phyloP scores from a whole-genome alignment of 1,140 invertebrate genomes.

The Diplogasteroides magnus region DNA sequence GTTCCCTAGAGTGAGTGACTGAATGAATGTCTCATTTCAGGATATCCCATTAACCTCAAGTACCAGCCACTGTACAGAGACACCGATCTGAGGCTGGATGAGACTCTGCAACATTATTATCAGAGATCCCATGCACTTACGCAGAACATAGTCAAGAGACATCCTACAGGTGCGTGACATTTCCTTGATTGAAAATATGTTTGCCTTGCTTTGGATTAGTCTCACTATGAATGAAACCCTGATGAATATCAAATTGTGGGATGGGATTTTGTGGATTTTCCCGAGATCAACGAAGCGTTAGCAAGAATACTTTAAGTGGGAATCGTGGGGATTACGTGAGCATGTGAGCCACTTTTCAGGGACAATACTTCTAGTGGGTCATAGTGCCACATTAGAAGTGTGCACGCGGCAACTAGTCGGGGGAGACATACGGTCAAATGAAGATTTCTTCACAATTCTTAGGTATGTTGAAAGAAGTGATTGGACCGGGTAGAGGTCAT shows the following conservation, averaged over 20 bases:
- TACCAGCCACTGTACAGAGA: background rate
- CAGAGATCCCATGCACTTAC: constrained; percentile 5
- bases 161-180: background rate
- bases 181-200: background rate
- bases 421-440: constrained; percentile 3
- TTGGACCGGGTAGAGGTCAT: background rate
- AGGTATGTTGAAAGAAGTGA: background rate
- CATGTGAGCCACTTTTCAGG: too few species aligned
- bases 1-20: too few species aligned
- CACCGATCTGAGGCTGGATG: constrained; percentile 1
- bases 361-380: constrained; percentile 8
- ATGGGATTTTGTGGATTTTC: too few species aligned
- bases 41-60: background rate
- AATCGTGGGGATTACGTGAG: too few species aligned
- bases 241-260: too few species aligned
- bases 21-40: background rate
- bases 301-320: too few species aligned
- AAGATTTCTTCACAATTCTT: constrained; percentile 14
- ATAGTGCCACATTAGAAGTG: constrained; percentile 6
- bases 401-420: constrained; percentile 5
- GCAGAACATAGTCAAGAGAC: constrained; percentile 3
- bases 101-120: constrained; percentile 9
- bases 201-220: background rate
- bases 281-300: too few species aligned
- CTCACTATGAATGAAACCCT: too few species aligned